phyloP scores from a whole-genome alignment of 2,113 vertebrate species.

The Tyto alba region DNA sequence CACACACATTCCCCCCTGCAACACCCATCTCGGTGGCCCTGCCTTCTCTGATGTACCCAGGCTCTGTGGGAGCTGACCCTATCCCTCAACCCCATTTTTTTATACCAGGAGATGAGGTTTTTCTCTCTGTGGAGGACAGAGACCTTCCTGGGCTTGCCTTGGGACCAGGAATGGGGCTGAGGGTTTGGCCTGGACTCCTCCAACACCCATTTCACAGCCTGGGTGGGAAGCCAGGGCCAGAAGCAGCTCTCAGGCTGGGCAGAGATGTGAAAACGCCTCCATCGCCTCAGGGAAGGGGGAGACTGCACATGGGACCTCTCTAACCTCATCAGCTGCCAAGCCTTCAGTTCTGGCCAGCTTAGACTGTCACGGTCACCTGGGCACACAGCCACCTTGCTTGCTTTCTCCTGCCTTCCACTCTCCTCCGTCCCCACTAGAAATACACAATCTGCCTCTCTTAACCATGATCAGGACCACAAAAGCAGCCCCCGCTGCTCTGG shows the following conservation, averaged over 20 bases:
- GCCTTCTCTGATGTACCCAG: background rate
- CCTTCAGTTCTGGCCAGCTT: background rate
- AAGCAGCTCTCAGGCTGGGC: background rate
- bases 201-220: fast-evolving
- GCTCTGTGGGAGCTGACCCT: background rate
- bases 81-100: background rate
- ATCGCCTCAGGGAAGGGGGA: background rate
- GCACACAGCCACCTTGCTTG: fast-evolving
- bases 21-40: background rate
- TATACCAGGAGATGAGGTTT: background rate
- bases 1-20: background rate
- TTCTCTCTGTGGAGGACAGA: background rate
- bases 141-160: background rate
- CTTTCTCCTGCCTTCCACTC: background rate
- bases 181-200: fast-evolving
- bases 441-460: background rate
- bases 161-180: background rate
- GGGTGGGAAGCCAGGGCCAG: background rate
- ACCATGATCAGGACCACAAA: no score
- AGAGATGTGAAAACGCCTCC: background rate
- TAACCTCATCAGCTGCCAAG: background rate
- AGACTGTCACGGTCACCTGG: background rate
- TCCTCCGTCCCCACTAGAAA: background rate
- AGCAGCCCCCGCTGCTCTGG: background rate
- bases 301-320: background rate